Base-by-base conservation (phyloP, 2,797 vertebrate species). In the Oryzias dopingdopingensis region DNA sequence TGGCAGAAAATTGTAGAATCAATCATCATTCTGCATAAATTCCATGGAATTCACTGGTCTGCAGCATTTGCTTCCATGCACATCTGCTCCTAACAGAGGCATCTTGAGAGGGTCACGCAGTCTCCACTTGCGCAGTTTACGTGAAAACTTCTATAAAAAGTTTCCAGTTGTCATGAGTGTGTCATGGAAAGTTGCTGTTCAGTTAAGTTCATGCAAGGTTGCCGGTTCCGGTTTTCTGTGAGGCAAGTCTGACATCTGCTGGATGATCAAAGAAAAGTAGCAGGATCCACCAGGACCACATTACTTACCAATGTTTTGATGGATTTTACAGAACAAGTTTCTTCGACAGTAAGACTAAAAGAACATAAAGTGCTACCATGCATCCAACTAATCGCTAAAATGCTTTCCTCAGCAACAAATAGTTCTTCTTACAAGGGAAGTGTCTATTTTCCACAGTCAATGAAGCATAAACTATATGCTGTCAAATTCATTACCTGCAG, bases 221-320 rank as follows among this genome's bases (percentile, higher is more conserved):
- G 42, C 44, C 7, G 3, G 1, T 29, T 13, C 5, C 1, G 15
- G 32, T 18, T 29, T 16, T 45, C 23, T 44, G 53, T 55, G 53
- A 43, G 6, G 23, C 42, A 8, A 37, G 65, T 1, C 65, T 83
- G 77, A 48, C 90, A 80, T 61, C 90, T 85, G 24, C 72, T 78
- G 90, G 76, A 4, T 0, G 49, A 56, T 22, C 16, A 3, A 42
- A 41, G 65, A 52, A 10, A 22, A 29, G 42, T 6, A 5, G 16
- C 6, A 7, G 24, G 6, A 6, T 29, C 5, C 26, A 5, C 5
- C 24, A 7, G 2, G 17, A 20, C 6, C 43, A 32, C 7, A 32
- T 32, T 17, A 17, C 6, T 43, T 17, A 6, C 15, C 5, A 44
- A 8, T n/a, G 5, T 7, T n/a, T n/a, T n/a, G n/a, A n/a, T n/a